Evolutionary conservation across 2,888 invertebrate species (phyloP).

Genomic region (Hypsopygia costalis): DNA sequence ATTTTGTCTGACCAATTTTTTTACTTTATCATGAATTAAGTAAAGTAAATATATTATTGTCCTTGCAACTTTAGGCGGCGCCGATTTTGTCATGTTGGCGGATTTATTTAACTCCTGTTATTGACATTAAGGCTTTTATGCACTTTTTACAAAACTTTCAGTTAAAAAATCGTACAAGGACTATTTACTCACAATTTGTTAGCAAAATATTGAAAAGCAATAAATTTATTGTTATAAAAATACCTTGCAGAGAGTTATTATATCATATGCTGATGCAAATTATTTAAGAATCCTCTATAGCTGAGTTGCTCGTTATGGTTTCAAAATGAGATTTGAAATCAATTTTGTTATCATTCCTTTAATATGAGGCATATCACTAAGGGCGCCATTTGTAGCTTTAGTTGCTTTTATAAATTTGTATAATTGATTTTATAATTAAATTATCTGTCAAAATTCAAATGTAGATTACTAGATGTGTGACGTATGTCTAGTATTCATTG

Average conservation of each 20-base stretch:
- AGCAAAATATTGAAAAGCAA: slow-evolving; percentile 3
- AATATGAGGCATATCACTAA: slow-evolving; percentile 63
- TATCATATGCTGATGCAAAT: slow-evolving; percentile 11
- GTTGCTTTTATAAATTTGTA: slow-evolving; percentile 48
- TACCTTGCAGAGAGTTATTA: not conserved
- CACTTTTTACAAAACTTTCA: not conserved
- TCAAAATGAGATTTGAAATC: slow-evolving; percentile 36
- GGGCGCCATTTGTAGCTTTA: slow-evolving; percentile 48
- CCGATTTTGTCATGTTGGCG: not conserved
- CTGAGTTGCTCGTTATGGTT: slow-evolving; percentile 45
- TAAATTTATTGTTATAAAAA: slow-evolving; percentile 3
- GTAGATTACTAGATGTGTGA: not conserved
- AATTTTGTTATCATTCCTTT: slow-evolving; percentile 61
- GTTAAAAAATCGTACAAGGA: not conserved
- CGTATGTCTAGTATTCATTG: slow-evolving; percentile 1
- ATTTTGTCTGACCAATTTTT: slow-evolving; percentile 28
- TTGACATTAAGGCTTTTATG: not conserved
- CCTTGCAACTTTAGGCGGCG: slow-evolving; percentile 3
- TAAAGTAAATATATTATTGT: not conserved
- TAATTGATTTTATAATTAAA: slow-evolving; percentile 19
- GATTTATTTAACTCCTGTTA: too few species aligned
- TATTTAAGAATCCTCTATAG: slow-evolving; percentile 23
- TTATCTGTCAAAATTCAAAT: not conserved
- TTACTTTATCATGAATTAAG: not conserved
- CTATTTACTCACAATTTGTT: not conserved